phyloP scores from a whole-genome alignment of 2,888 invertebrate species.

The Xiphydria camelus region DNA sequence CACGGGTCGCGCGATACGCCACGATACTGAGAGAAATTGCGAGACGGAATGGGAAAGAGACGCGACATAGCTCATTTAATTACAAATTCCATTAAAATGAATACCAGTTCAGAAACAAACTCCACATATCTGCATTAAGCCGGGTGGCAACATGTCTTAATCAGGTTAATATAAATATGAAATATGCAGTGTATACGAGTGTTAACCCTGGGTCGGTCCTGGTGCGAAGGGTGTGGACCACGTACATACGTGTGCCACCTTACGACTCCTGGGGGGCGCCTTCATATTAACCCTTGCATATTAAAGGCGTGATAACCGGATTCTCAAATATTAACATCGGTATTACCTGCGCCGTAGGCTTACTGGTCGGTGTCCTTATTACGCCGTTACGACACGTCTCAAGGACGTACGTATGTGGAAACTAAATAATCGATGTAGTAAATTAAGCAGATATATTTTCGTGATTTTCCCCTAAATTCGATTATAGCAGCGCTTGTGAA shows the following conservation, averaged over 20 bases:
- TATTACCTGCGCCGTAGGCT: too few relatives aligned
- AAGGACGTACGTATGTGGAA: too few relatives aligned
- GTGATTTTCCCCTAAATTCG: too few relatives aligned
- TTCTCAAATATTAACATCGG: conserved; percentile 50
- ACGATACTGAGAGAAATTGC: neutral
- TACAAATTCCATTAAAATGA: conserved; percentile 58
- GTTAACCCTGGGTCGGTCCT: conserved; percentile 37
- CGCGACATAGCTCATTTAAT: conserved; percentile 54
- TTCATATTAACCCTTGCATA: conserved; percentile 57
- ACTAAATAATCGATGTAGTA: too few relatives aligned
- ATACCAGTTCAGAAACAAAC: conserved; percentile 58
- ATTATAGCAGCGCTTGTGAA: too few relatives aligned
- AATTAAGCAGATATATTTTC: too few relatives aligned
- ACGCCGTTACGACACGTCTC: too few relatives aligned
- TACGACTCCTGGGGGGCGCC: conserved; percentile 56
- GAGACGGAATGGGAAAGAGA: conserved; percentile 31
- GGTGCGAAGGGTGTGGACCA: conserved; percentile 17
- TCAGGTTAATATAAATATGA: conserved; percentile 59
- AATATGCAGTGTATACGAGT: conserved; percentile 56
- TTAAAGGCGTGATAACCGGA: conserved; percentile 54
- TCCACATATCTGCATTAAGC: conserved; percentile 58
- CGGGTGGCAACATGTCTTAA: conserved; percentile 55
- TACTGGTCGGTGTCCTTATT: too few relatives aligned
- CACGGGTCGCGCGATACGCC: neutral
- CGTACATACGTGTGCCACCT: conserved; percentile 50